Evolutionary conservation across 2,113 vertebrate species (phyloP), one percentile per base, ranked within the genome.

Genomic region (Smithornis capensis): DNA sequence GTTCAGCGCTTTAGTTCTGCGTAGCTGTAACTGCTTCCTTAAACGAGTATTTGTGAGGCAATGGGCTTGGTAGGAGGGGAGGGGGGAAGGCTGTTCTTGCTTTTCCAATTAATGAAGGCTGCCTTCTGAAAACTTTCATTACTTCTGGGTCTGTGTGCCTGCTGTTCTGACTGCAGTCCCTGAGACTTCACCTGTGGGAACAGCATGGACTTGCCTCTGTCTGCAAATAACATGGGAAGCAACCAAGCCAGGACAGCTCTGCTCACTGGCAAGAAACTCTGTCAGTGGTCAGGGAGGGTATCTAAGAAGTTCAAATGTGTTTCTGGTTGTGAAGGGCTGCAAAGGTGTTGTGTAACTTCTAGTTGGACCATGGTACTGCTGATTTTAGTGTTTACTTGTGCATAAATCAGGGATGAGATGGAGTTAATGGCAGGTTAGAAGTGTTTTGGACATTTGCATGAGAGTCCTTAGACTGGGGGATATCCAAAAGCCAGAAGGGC

Each of bases 391-490:
- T 35, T 55, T 19, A 2, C 14, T 67, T 8, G 33, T 7, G 35
- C 22, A 12, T 59, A 37, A 21, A 13, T 19, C 0, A 0, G 59
- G 40, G 50, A 12, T 22, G 45, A 57, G 71, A 16, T 57, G 37
- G 50, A 49, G 12, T 35, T 65, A 17, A 35, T 1, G 25, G 52
- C 68, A 77, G 27, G 45, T 70, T 4, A 2, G 2, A 45, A 22
- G 42, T 63, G 9, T 17, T 50, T 27, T 45, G 56, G 63, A 6
- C 5, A 4, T 27, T 63, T 38, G 19, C 15, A 19, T 29, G n/a
- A 47, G 35, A 14, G 29, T 28, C 50, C 19, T 23, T n/a, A 9
- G 42, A 3, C 5, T 18, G 7, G 7, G 19, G 10, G 29, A 11
- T 85, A 10, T 19, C 16, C 2, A n/a, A 82, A n/a, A 52, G 21